Evolutionary conservation across 2,113 vertebrate species (phyloP), one percentile per base, ranked within the genome.

Genomic region (Eurypyga helias): DNA sequence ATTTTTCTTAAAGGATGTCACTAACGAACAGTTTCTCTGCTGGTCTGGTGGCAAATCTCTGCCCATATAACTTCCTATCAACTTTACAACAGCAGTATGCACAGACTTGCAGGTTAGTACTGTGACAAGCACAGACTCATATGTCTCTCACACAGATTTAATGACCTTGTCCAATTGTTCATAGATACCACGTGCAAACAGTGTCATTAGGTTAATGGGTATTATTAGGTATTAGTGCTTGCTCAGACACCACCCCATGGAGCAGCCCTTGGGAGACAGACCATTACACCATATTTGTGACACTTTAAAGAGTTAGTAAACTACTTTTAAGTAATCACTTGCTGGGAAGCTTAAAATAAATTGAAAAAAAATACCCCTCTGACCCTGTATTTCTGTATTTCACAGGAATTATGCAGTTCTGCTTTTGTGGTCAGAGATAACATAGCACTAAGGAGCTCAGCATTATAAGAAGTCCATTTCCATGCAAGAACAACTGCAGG

Each of bases 131-230:
- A 57, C 5, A 3, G 28, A 41, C 28, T 83, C 36, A 9, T 17
- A 1, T 18, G 8, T 28, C 29, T 81, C 17, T 73, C 21, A 36
- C 3, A 28, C 11, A 51, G 45, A 55, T 54, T 36, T 29, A 46
- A 33, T 29, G 26, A 25, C 58, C 45, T 48, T 55, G 23, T 31
- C 45, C 36, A 65, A 2, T 14, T 58, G 23, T 80, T 83, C 29
- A 48, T 1, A 76, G 75, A 10, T 38, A 17, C 29, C 13, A 1
- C 2, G 23, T 3, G 3, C 20, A 11, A 45, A 17, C 0, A 0
- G 17, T 43, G 31, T 54, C 48, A 11, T 17, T 18, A 51, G 20
- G 14, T 73, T 36, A 77, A 48, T 11, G 11, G 25, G 23, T 55
- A 19, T 43, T 45, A 36, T 3, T 38, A 38, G 28, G 10, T 51